Evolutionary conservation across 2,113 vertebrate genomes (phyloP).

Genomic region (Motacilla tschutschensis): DNA sequence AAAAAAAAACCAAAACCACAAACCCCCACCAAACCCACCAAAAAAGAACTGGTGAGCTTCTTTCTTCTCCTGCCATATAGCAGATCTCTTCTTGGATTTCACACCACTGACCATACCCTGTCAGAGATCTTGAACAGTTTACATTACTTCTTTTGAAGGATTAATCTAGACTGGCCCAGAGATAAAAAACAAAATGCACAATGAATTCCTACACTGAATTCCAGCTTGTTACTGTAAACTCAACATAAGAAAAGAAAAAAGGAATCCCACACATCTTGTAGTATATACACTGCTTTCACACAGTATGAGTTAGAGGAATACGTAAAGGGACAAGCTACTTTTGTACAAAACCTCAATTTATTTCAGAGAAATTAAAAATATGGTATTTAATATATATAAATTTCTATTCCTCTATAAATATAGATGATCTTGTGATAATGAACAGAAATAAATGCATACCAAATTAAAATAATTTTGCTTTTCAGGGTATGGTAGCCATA

Average conservation of each 20-base stretch:
- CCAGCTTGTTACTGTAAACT: conserved; percentile 34
- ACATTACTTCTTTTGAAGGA: conserved; percentile 45
- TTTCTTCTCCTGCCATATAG: conserved; percentile 45
- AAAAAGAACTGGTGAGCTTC: conserved; percentile 6
- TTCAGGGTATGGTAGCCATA: conserved; percentile 71
- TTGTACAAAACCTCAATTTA: conserved; percentile 87
- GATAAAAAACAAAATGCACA: conserved; percentile 44
- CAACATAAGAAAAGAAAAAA: conserved; percentile 24
- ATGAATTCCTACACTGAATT: conserved; percentile 50
- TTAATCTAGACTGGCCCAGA: conserved; percentile 26
- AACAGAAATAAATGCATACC: conserved; percentile 87
- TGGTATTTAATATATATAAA: conserved; percentile 87
- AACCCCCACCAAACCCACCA: background rate
- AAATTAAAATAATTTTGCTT: conserved; percentile 81
- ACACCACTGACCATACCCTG: conserved; percentile 12
- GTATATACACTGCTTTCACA: conserved; percentile 35
- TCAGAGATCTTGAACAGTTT: conserved; percentile 35
- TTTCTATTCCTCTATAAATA: conserved; percentile 94
- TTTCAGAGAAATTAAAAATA: conserved; percentile 92
- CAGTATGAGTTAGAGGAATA: conserved; percentile 47
- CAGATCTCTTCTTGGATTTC: conserved; percentile 55
- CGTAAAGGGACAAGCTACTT: conserved; percentile 61
- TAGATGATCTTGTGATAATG: conserved; percentile 89
- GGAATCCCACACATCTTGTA: conserved; percentile 6
- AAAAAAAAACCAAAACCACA: background rate